Evolutionary conservation across 2,797 vertebrate genomes (phyloP).

Genomic region (Hyperoplus lanceolatus): DNA sequence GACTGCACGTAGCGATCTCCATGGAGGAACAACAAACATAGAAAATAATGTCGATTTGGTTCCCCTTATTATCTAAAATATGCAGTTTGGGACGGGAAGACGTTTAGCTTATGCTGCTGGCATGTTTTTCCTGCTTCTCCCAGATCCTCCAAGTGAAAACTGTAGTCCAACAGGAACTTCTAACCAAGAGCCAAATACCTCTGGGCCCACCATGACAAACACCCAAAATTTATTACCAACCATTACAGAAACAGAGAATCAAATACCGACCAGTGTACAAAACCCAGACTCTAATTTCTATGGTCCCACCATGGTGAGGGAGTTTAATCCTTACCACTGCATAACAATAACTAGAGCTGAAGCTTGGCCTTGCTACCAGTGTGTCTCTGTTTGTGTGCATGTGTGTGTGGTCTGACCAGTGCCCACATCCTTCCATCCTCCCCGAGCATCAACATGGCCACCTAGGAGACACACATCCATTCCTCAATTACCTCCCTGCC

Average conservation of each 20-base stretch:
- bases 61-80: conserved; percentile 57
- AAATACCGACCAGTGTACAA: conserved; percentile 57
- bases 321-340: conserved; percentile 56
- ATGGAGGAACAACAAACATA: conserved; percentile 51
- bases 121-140: conserved; percentile 67
- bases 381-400: conserved; percentile 43
- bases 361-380: conserved; percentile 54
- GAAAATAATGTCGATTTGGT: conserved; percentile 49
- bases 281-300: conserved; percentile 60
- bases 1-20: conserved; percentile 12
- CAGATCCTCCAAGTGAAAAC: conserved; percentile 48
- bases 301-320: conserved; percentile 42
- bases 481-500: conserved; percentile 63
- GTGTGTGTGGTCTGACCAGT: conserved; percentile 77
- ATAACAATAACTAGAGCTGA: conserved; percentile 70
- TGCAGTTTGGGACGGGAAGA: conserved; percentile 45
- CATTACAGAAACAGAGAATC: conserved; percentile 65
- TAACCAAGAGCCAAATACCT: conserved; percentile 65
- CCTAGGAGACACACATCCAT: conserved; percentile 74
- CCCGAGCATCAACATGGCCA: conserved; percentile 74
- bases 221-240: conserved; percentile 76
- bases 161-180: conserved; percentile 65
- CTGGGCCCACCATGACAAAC: conserved; percentile 61
- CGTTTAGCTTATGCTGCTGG: conserved; percentile 25
- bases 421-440: conserved; percentile 81